A percentile compares a stretch with the other conserved stretches of the same genome.
Evolutionary conservation across 2,888 invertebrate species (phyloP).

Genomic region (Apotomis betuletana): DNA sequence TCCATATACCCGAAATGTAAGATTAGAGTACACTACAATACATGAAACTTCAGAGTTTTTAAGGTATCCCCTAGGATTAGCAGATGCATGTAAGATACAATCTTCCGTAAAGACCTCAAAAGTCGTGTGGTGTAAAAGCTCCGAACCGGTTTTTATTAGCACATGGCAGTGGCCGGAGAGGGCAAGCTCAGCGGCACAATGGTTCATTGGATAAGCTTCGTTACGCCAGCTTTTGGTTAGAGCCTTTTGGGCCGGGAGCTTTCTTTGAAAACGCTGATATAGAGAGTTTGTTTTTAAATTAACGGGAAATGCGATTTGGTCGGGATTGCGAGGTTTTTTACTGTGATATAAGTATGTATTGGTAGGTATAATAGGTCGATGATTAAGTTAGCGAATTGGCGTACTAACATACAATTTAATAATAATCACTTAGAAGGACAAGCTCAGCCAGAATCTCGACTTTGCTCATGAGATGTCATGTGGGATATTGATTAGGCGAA

Average conservation of each 20-base stretch:
- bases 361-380: too few relatives aligned
- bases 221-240: constrained; percentile 67
- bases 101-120: not conserved
- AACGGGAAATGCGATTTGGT: constrained; percentile 11
- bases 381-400: too few relatives aligned
- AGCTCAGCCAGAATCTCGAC: too few relatives aligned
- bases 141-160: constrained; percentile 66
- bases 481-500: too few relatives aligned
- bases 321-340: not conserved
- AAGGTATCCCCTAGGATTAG: too few relatives aligned
- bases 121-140: constrained; percentile 52
- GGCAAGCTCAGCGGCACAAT: constrained; percentile 56
- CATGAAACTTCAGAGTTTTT: too few relatives aligned
- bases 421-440: too few relatives aligned
- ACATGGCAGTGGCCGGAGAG: constrained; percentile 63
- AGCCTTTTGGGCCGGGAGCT: constrained; percentile 25
- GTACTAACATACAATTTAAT: too few relatives aligned
- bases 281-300: constrained; percentile 32
- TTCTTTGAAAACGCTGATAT: constrained; percentile 33
- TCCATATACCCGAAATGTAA: too few relatives aligned
- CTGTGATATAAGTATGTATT: not conserved
- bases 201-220: constrained; percentile 72
- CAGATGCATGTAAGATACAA: too few relatives aligned
- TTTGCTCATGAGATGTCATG: too few relatives aligned
- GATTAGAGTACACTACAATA: too few relatives aligned